Conservation (phyloP, 2,797 vertebrate species). For the Petrocephalus sullivani region DNA sequence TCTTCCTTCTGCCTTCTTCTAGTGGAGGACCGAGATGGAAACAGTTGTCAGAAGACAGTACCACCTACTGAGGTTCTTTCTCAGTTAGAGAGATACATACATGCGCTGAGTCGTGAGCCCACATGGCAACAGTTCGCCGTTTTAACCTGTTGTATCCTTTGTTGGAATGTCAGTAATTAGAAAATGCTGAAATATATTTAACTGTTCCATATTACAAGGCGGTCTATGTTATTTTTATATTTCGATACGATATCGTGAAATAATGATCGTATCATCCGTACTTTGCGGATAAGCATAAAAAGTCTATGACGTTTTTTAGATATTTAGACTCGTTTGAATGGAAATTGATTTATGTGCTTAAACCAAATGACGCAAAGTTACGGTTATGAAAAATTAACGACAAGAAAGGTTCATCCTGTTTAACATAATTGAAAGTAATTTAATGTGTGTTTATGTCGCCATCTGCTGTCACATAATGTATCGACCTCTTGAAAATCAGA, state of each 20-base stretch:
- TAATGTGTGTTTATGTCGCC: constrained; percentile 44
- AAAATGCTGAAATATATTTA: neutral
- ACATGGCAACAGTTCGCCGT: neutral
- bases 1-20: too few relatives aligned
- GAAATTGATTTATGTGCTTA: neutral
- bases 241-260: neutral
- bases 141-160: neutral
- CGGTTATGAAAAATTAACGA: neutral
- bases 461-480: constrained; percentile 44
- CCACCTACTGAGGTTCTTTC: neutral
- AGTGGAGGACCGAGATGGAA: neutral
- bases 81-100: neutral
- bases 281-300: neutral
- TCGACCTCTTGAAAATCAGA: neutral
- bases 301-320: neutral
- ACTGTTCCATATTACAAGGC: neutral
- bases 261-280: neutral
- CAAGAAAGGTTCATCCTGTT: neutral
- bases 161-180: neutral
- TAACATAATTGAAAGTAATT: neutral
- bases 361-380: neutral
- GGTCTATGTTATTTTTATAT: too few relatives aligned
- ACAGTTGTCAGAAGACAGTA: neutral
- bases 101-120: neutral
- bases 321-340: neutral